A percentile compares a stretch with the other conserved stretches of the same genome.
phyloP scores from a whole-genome alignment of 1,140 invertebrate genomes.

The Mya arenaria region DNA sequence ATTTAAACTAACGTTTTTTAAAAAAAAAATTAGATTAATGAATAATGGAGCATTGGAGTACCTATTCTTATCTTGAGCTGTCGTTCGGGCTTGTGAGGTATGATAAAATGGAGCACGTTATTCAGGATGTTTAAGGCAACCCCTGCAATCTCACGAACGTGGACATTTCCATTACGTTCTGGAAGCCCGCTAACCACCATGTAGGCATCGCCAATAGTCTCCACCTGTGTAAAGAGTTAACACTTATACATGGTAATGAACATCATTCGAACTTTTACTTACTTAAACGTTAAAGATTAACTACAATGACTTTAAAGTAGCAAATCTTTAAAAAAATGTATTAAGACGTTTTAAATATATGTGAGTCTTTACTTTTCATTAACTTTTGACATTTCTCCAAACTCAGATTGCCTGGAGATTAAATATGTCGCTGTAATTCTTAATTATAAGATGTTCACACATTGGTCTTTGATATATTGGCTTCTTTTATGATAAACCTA shows the following conservation, averaged over 20 bases:
- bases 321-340: background rate
- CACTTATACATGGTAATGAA: too few relatives aligned
- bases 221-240: too few relatives aligned
- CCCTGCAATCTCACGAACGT: constrained; percentile 90
- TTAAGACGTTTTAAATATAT: background rate
- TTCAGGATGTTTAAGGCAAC: constrained; percentile 93
- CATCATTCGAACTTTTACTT: too few relatives aligned
- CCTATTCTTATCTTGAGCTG: constrained; percentile 93
- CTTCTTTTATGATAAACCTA: background rate
- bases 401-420: too few relatives aligned
- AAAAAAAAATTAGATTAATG: background rate
- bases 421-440: background rate
- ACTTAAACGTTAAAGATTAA: too few relatives aligned
- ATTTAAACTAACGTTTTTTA: background rate
- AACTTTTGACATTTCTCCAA: background rate
- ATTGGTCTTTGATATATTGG: background rate
- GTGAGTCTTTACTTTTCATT: background rate
- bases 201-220: constrained; percentile 79
- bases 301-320: too few relatives aligned
- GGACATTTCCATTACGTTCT: constrained; percentile 79
- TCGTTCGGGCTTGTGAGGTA: constrained; percentile 91
- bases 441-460: background rate
- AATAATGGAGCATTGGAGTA: too few relatives aligned
- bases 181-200: constrained; percentile 73
- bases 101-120: constrained; percentile 91